phyloP scores from a whole-genome alignment of 64 coral and sea anemone species.

The Trachythela sp. region DNA sequence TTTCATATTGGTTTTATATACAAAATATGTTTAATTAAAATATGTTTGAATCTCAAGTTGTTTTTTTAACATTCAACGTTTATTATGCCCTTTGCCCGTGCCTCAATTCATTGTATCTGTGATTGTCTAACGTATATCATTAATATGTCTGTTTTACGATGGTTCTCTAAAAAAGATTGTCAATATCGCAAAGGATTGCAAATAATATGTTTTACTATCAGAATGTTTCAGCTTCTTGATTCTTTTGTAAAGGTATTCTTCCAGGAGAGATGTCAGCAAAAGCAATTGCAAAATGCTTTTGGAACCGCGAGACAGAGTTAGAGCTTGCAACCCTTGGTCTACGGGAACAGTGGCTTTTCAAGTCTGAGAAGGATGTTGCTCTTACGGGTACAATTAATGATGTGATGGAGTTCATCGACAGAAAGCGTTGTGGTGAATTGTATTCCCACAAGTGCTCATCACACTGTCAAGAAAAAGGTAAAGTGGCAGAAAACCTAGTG shows the following conservation, averaged over 20 bases:
- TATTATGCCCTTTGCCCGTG: no score
- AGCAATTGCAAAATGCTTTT: background rate
- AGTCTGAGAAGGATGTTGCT: background rate
- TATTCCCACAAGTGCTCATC: background rate
- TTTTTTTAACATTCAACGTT: no score
- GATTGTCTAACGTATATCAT: no score
- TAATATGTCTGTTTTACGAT: no score
- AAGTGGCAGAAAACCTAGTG: background rate
- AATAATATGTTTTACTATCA: no score
- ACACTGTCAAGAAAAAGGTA: background rate
- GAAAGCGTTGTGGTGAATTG: background rate
- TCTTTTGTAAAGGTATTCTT: background rate
- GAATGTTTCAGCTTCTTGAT: background rate
- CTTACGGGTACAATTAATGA: background rate
- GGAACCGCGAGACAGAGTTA: background rate
- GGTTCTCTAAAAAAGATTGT: no score
- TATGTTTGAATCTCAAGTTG: no score
- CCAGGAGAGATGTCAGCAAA: slow-evolving; percentile 7
- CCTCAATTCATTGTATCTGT: no score
- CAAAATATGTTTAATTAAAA: no score
- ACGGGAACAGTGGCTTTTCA: background rate
- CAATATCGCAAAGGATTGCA: no score
- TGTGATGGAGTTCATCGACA: background rate
- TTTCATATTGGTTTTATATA: no score
- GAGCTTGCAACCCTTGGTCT: background rate